Evolutionary conservation across 2,797 vertebrate genomes (phyloP).

Genomic region (Taeniopygia guttata): DNA sequence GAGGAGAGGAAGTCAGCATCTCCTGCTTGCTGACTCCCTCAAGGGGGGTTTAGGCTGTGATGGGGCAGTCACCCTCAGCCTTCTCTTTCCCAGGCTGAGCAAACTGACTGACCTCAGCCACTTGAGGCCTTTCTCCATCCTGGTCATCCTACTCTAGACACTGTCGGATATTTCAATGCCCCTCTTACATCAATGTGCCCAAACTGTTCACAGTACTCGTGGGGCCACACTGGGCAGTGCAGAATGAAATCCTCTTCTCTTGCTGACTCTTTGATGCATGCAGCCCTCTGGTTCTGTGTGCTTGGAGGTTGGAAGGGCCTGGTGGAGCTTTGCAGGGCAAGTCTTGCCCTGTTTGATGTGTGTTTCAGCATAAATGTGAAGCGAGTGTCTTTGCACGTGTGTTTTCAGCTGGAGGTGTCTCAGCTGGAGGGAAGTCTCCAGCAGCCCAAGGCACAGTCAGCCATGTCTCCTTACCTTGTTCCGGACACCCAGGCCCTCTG

Average conservation of each 20-base stretch:
- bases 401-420: conserved; percentile 89
- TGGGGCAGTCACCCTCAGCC: background rate
- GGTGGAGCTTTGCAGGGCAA: background rate
- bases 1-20: background rate
- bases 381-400: background rate
- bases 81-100: background rate
- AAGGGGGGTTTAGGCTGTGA: background rate
- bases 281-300: background rate
- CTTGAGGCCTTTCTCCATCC: background rate
- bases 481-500: conserved; percentile 92
- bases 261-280: background rate
- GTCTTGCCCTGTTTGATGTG: background rate
- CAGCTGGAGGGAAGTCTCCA: conserved; percentile 97
- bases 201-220: background rate
- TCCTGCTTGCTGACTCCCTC: fast-evolving
- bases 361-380: background rate
- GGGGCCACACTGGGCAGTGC: background rate
- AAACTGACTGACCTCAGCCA: background rate
- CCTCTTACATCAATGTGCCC: background rate
- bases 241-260: background rate
- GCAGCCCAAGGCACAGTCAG: conserved; percentile 93
- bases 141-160: background rate
- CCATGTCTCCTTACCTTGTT: conserved; percentile 97
- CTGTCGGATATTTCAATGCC: fast-evolving
- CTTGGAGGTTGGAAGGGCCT: background rate